Base-by-base conservation (phyloP, 2,888 invertebrate genomes). In the Euphydryas editha region DNA sequence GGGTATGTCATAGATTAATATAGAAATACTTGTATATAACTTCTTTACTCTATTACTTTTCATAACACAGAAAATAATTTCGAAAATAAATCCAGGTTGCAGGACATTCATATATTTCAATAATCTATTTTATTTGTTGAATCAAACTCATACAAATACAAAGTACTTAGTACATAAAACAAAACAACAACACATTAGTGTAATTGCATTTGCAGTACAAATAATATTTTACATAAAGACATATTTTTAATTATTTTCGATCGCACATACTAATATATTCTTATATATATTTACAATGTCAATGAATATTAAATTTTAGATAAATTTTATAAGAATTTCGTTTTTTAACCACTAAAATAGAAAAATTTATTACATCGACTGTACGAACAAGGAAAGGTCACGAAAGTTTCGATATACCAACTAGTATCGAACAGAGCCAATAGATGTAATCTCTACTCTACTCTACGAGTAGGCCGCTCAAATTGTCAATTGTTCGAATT, bases 401-500 rank as follows among this genome's bases (percentile, higher is more conserved):
- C 59, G 24, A 64, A 64, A 47, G 57, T 44, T 30, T 55, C 61
- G 20, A 68, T 61, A 59, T 55, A 18, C 30, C 2, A 30, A 4
- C 24, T 47, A 57, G 56, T 57, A 54, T 62, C 42, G 37, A 55
- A 59, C 20, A 6, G 15, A 49, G 6, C n/a, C 65, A 21, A 59
- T 62, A 73, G 70, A 72, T 72, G 57, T 56, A 66, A 73, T 78
- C 61, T 61, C 21, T 67, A 30, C 30, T 30, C 1, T 30, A 30
- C 30, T 30, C 4, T 24, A n/a, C 62, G 72, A 72, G 72, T 76
- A 75, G 78, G 78, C 75, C 73, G 76, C 74, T 78, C 79, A 83
- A 85, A 85, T 82, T 79, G 81, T 81, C 83, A 81, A 85, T 85
- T 85, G 84, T 85, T 84, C 77, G 77, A 68, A 69, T 72, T 74